Conservation (phyloP, 2,888 invertebrate genomes). For the Andrena flavipes region DNA sequence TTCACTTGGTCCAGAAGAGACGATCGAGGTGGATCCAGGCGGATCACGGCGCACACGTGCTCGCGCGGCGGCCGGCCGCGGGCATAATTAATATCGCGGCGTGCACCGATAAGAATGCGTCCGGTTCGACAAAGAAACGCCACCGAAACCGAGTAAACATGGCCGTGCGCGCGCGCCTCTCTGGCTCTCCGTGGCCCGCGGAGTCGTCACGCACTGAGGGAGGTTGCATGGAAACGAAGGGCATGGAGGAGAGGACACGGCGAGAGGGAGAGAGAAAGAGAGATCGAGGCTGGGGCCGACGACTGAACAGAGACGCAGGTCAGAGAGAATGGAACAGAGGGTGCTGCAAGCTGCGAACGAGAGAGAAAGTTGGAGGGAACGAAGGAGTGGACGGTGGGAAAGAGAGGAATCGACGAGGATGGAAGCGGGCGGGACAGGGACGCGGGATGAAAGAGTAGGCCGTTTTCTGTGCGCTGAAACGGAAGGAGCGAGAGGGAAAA, state of each 20-base stretch:
- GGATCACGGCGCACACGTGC: constrained; percentile 60
- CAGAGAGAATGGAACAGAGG: constrained; percentile 52
- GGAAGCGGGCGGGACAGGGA: background rate
- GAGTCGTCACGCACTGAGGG: constrained; percentile 79
- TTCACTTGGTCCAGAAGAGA: background rate
- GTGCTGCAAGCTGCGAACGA: constrained; percentile 62
- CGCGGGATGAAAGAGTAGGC: constrained; percentile 17
- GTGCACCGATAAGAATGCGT: constrained; percentile 61
- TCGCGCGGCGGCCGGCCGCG: constrained; percentile 57
- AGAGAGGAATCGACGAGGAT: constrained; percentile 32
- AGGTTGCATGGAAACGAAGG: constrained; percentile 76
- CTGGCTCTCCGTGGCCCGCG: constrained; percentile 62
- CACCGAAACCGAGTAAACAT: constrained; percentile 71
- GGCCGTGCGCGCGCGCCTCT: constrained; percentile 73
- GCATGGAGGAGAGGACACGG: constrained; percentile 47
- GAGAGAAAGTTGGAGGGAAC: constrained; percentile 61
- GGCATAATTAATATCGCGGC: constrained; percentile 66
- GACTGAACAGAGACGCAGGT: constrained; percentile 22
- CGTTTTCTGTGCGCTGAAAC: constrained; percentile 7
- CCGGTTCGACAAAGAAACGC: constrained; percentile 65
- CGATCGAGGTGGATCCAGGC: background rate
- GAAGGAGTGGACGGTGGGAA: constrained; percentile 8
- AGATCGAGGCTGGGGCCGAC: constrained; percentile 14
- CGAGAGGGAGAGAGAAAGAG: constrained; percentile 23
- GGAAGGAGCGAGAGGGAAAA: constrained; percentile 31